Evolutionary conservation across 1,140 invertebrate species (phyloP), one percentile per base, ranked within the genome.

Genomic region (Ruditapes philippinarum): DNA sequence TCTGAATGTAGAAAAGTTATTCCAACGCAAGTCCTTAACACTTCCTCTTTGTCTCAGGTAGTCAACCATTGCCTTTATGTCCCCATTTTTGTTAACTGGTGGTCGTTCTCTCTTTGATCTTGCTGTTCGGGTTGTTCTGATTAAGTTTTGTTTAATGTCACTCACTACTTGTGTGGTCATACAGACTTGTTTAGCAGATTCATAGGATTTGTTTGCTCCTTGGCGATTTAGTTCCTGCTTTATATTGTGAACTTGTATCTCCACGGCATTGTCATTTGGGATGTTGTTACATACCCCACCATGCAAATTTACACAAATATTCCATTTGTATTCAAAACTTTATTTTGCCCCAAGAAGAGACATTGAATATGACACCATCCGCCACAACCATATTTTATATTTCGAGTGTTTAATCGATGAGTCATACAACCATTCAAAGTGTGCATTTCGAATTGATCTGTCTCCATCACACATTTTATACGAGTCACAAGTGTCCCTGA

Each of bases 391-490:
- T 9, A 81, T 12, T 62, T 57, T 80, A 31, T 90, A 90, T 28
- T 88, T 83, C 0, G 42, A 73, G 42, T 91, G 90, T 31, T 80
- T 68, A 1, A 74, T 4, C 17, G 42, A 12, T 40, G 80, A 28
- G 22, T 70, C 78, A 60, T 76, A 74, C 38, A 89, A 62, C 70
- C 76, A 76, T 40, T 91, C 78, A 57, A 88, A 89, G 38, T 60
- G 68, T 19, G 76, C 84, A 78, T 90, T 88, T 31, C 76, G 31
- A 3, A 85, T n/a, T 25, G 89, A 84, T 80, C 87, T 89, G 28
- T 89, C 76, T 9, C 87, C 90, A 91, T 91, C 90, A 22, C 73
- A 80, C 60, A 85, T 68, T 45, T 51, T 60, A 36, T 85, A 89
- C 0, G 90, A 49, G 65, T 89, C 90, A 80, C 45, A 36, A 28